Evolutionary conservation across 2,113 vertebrate species (phyloP).

Genomic region (Poicephalus gulielmi): DNA sequence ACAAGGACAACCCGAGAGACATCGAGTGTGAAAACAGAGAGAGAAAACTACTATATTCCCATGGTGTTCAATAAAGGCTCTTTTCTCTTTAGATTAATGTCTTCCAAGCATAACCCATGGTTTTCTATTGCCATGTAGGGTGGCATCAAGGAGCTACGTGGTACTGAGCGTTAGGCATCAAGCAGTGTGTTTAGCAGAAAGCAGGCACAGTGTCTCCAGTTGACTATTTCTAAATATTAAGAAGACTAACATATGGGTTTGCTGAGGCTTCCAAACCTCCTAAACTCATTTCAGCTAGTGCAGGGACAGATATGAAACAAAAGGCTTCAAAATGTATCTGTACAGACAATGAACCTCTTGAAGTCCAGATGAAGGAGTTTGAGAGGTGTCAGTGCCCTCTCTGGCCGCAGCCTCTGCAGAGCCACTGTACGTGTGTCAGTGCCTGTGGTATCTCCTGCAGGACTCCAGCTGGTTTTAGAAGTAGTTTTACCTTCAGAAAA

Average conservation of each 20-base stretch:
- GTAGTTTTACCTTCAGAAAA: neutral
- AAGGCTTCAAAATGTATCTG: accelerated
- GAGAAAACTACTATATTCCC: neutral
- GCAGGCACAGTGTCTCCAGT: neutral
- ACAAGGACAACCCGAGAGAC: neutral
- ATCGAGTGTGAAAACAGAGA: neutral
- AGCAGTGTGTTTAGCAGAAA: neutral
- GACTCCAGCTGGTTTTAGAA: neutral
- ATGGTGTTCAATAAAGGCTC: neutral
- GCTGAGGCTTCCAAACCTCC: neutral
- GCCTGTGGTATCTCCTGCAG: neutral
- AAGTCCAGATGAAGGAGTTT: neutral
- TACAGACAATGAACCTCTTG: neutral
- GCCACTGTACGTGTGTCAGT: accelerated
- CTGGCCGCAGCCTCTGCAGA: neutral
- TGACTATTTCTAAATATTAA: neutral
- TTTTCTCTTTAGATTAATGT: neutral
- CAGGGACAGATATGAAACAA: neutral
- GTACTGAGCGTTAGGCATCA: neutral
- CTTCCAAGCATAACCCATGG: neutral
- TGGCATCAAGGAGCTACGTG: accelerated
- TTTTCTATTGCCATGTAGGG: neutral
- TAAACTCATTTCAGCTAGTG: neutral
- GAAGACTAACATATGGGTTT: neutral
- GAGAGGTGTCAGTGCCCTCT: accelerated